Evolutionary conservation across 1,140 invertebrate species (phyloP).

Genomic region (Linepithema humile): DNA sequence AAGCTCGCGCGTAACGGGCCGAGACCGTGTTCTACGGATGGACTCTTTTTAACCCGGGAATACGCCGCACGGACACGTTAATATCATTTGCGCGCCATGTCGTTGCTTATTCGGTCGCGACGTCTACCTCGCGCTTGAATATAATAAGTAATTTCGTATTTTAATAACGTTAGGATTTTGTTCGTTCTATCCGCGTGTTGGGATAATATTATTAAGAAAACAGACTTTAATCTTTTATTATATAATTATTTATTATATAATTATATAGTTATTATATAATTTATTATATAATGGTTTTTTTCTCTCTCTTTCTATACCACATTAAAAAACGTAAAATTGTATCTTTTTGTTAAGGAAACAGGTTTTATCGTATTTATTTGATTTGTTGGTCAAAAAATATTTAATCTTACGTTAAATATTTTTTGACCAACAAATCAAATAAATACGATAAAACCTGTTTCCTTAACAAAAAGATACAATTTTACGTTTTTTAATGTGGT

Average conservation of each 20-base stretch:
- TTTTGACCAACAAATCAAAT: background rate
- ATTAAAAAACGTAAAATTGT: background rate
- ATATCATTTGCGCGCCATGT: constrained; percentile 43
- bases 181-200: background rate
- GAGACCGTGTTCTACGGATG: constrained; percentile 69
- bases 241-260: background rate
- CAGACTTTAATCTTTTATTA: background rate
- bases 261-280: too few relatives aligned
- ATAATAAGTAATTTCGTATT: constrained; percentile 36
- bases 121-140: background rate
- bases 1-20: constrained; percentile 79
- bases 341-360: background rate
- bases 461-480: background rate
- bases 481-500: background rate
- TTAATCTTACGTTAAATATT: too few relatives aligned
- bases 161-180: constrained; percentile 23
- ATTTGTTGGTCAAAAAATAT: background rate
- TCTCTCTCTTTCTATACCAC: background rate
- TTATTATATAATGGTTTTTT: background rate
- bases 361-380: background rate
- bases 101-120: constrained; percentile 25
- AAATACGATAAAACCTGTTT: background rate
- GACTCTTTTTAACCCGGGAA: constrained; percentile 58
- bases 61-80: constrained; percentile 65
- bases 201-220: background rate